Base-by-base conservation (phyloP, 2,797 vertebrate species). In the Lepus oiostolus region DNA sequence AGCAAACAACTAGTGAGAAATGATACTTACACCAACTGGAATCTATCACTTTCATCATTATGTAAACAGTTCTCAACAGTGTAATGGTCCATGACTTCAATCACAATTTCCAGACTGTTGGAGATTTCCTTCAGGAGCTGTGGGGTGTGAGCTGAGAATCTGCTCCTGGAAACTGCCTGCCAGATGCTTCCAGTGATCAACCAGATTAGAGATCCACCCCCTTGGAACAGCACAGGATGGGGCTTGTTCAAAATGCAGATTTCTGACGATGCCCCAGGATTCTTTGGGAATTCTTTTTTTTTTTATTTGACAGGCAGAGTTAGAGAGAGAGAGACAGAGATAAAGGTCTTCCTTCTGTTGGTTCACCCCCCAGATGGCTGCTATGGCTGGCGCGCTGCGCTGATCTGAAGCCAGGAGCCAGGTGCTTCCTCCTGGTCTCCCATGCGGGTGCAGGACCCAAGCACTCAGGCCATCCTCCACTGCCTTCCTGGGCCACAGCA, bases 1-100 rank as follows among this genome's bases (percentile, higher is more conserved):
- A 96, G n/a, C 38, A 74, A 79, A 68, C 52, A 30, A 1, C 82
- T 47, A 63, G 62, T 83, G 70, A 96, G 95, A 95, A 97, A 93
- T 62, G 50, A 47, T 30, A 74, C 38, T 47, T 26, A 35, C 9
- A 60, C 28, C 22, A 14, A 19, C 24, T 65, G 42, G 54, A 54
- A 38, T 70, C 42, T 84, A 10, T 77, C 63, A 70, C 83, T 95
- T 92, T 87, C 60, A 50, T 75, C 32, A 1, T 87, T 67, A 63
- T 67, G 21, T 90, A 80, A 92, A 89, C 68, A 86, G 4, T 77
- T 94, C 54, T 65, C 74, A 94, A 74, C 60, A 83, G 38, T 26
- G 21, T 47, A 35, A 62, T 42, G 76, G 38, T 58, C 50, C 67
- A 74, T 47, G 17, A 71, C 54, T 80, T 71, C 50, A 62, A 2